Conservation (phyloP, 2,113 vertebrate genomes). For the Ptyas mucosa region DNA sequence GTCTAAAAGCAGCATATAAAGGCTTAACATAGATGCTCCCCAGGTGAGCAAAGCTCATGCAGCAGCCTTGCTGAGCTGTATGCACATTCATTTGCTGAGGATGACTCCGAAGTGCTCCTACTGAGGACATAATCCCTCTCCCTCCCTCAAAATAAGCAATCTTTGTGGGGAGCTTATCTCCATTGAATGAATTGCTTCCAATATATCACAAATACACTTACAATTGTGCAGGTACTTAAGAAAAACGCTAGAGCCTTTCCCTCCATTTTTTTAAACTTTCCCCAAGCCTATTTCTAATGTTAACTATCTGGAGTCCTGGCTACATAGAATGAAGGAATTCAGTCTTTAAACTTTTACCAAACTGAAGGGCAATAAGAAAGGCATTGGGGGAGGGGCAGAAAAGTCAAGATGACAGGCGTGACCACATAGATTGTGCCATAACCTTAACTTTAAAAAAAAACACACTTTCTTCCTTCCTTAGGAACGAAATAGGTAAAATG, state of each 20-base stretch:
- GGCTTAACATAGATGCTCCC: no score
- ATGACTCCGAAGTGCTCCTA: no score
- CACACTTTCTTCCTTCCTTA: not conserved
- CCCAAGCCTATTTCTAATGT: not conserved
- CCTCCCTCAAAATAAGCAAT: not conserved
- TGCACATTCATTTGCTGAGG: no score
- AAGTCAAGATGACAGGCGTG: not conserved
- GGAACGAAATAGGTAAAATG: constrained; percentile 3
- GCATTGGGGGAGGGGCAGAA: not conserved
- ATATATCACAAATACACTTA: not conserved
- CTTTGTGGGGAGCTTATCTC: not conserved
- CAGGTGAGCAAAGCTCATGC: no score
- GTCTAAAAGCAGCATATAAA: no score
- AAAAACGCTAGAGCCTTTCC: not conserved
- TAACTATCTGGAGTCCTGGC: not conserved
- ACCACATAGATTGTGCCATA: not conserved
- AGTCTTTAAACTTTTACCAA: not conserved
- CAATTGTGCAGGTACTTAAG: not conserved
- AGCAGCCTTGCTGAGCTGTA: no score
- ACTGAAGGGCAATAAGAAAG: not conserved
- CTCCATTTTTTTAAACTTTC: not conserved
- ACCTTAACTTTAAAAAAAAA: not conserved
- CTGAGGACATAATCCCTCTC: no score
- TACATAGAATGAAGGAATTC: not conserved
- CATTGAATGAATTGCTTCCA: not conserved